A percentile compares a stretch with the other conserved stretches of the same genome.
Evolutionary conservation across 2,888 invertebrate species (phyloP).

Genomic region (Petrophora chlorosata): DNA sequence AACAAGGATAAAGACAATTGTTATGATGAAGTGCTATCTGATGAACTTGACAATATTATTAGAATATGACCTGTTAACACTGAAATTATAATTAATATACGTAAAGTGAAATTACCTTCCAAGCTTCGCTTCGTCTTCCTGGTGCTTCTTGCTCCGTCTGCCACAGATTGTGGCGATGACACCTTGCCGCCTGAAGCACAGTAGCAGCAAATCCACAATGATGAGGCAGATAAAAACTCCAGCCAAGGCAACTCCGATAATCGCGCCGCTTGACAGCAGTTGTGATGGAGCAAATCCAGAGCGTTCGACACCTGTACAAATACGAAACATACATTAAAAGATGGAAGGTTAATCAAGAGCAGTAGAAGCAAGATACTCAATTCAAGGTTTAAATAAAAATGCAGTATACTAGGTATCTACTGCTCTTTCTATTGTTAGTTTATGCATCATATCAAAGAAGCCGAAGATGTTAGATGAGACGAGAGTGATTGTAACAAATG

Average conservation of each 20-base stretch:
- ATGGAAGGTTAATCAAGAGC: slow-evolving; percentile 48
- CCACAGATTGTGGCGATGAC: slow-evolving; percentile 88
- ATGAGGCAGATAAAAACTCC: slow-evolving; percentile 91
- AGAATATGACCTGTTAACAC: slow-evolving; percentile 26
- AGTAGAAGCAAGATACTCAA: slow-evolving; percentile 57
- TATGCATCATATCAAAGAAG: slow-evolving; percentile 74
- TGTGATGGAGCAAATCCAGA: slow-evolving; percentile 79
- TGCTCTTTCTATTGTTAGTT: slow-evolving; percentile 72
- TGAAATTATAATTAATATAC: slow-evolving; percentile 2
- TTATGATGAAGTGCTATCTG: slow-evolving; percentile 62
- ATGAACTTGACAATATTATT: slow-evolving; percentile 40
- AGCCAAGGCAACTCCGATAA: slow-evolving; percentile 93
- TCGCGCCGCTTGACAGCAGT: slow-evolving; percentile 87
- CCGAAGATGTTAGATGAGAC: slow-evolving; percentile 75
- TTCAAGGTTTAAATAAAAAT: slow-evolving; percentile 21
- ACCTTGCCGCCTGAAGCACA: slow-evolving; percentile 86
- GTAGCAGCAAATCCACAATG: slow-evolving; percentile 93
- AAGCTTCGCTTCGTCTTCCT: slow-evolving; percentile 92
- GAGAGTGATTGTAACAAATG: slow-evolving; percentile 73
- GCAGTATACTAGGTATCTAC: slow-evolving; percentile 52
- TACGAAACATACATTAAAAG: slow-evolving; percentile 38
- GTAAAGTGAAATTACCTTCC: slow-evolving; percentile 86
- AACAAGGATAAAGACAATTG: slow-evolving; percentile 45
- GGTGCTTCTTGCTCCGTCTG: slow-evolving; percentile 86
- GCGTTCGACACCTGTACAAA: slow-evolving; percentile 72